phyloP scores from a whole-genome alignment of 2,113 vertebrate species.

The Laterallus jamaicensis region DNA sequence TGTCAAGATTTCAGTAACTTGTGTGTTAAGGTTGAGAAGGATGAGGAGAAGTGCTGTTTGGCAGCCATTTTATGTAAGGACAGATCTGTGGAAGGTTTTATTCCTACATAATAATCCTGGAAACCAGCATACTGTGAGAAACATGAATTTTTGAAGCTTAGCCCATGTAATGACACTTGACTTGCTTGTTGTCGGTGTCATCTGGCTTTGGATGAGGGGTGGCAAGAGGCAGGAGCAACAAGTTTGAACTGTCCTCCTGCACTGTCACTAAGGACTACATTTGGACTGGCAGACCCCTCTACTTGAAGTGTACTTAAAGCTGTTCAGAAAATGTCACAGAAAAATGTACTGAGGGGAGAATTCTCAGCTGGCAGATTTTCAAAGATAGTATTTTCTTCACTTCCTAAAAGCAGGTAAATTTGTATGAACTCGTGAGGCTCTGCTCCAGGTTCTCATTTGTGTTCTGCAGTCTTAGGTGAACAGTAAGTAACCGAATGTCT shows the following conservation, averaged over 20 bases:
- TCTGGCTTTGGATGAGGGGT: not conserved
- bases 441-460: not conserved
- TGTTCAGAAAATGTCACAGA: not conserved
- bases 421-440: not conserved
- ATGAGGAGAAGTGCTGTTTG: not conserved
- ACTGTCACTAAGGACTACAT: not conserved
- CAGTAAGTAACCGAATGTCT: fast-evolving
- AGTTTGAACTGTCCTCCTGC: not conserved
- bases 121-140: not conserved
- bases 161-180: not conserved
- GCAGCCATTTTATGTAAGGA: not conserved
- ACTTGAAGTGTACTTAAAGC: not conserved
- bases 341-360: not conserved
- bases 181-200: not conserved
- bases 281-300: not conserved
- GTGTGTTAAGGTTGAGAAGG: not conserved
- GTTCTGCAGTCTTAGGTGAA: not conserved
- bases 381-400: not conserved
- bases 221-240: not conserved
- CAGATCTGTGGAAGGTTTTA: not conserved
- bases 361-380: not conserved
- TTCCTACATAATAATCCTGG: not conserved
- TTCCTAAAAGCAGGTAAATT: not conserved
- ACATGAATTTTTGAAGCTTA: not conserved
- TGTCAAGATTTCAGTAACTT: not conserved